Percentiles rank a stretch among this genome's conserved stretches.
Evolutionary conservation across 2,113 vertebrate genomes (phyloP).

Genomic region (Spilogale gracilis): DNA sequence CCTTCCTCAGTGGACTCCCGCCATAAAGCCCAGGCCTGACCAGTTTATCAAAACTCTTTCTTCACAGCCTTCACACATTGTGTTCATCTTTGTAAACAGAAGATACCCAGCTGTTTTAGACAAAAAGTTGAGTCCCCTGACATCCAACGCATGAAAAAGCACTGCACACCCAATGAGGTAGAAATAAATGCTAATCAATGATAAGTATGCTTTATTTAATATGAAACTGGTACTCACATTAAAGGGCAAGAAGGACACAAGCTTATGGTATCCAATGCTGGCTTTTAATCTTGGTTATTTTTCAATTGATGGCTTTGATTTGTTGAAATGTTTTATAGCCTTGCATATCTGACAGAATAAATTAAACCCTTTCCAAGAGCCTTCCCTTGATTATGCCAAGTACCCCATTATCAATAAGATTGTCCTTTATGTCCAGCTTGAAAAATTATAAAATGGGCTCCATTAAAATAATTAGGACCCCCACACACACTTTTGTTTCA

Average conservation of each 20-base stretch:
- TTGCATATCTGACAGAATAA: slow-evolving; percentile 64
- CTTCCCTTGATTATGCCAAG: slow-evolving; percentile 51
- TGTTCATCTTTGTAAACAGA: background rate
- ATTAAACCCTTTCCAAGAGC: slow-evolving; percentile 45
- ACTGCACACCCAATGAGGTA: background rate
- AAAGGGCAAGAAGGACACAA: background rate
- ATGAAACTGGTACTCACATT: background rate
- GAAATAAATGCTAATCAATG: slow-evolving; percentile 11
- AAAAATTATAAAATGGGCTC: slow-evolving; percentile 63
- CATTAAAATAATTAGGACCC: slow-evolving; percentile 66
- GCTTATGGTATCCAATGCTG: background rate
- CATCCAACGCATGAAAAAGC: background rate
- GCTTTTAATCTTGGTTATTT: slow-evolving; percentile 54
- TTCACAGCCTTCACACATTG: background rate
- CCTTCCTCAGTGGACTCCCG: background rate
- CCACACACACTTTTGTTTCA: background rate
- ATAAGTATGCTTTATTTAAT: slow-evolving; percentile 6
- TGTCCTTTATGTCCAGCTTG: slow-evolving; percentile 42
- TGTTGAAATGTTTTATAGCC: slow-evolving; percentile 55
- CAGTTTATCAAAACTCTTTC: background rate
- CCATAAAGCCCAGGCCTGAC: background rate
- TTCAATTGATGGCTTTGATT: slow-evolving; percentile 57
- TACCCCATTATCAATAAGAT: slow-evolving; percentile 26
- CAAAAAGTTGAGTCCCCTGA: background rate
- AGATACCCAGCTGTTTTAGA: background rate